Conservation (phyloP, 2,113 vertebrate genomes). For the Amphilophus citrinellus region DNA sequence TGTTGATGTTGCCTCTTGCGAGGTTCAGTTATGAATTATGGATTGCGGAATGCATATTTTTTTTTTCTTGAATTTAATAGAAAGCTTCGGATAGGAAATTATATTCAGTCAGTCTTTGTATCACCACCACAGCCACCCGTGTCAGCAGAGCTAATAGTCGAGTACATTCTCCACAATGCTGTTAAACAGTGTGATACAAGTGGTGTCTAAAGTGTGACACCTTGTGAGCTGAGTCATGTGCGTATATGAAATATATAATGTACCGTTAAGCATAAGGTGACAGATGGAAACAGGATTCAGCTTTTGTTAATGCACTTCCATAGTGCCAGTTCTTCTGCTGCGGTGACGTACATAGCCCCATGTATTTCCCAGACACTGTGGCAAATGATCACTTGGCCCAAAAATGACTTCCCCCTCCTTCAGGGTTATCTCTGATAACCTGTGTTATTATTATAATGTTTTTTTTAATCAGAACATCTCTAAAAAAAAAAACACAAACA, state of each 20-base stretch:
- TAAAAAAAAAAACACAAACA: not conserved
- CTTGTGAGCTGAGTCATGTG: slow-evolving; percentile 32
- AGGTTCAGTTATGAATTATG: slow-evolving; percentile 55
- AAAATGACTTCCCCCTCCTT: slow-evolving; percentile 54
- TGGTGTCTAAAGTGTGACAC: slow-evolving; percentile 28
- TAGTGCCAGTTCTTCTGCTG: slow-evolving; percentile 61
- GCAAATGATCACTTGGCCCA: slow-evolving; percentile 49
- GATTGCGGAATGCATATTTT: slow-evolving; percentile 40
- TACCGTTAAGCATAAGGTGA: slow-evolving; percentile 48
- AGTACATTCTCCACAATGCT: slow-evolving; percentile 16
- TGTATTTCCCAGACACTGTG: slow-evolving; percentile 65
- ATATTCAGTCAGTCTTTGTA: slow-evolving; percentile 34
- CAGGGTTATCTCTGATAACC: slow-evolving; percentile 15
- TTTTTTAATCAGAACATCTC: not conserved
- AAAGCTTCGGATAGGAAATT: slow-evolving; percentile 46
- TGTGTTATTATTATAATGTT: not conserved
- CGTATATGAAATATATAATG: slow-evolving; percentile 37
- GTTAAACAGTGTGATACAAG: slow-evolving; percentile 31
- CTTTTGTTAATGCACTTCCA: slow-evolving; percentile 34
- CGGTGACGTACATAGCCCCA: slow-evolving; percentile 69
- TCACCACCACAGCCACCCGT: not conserved
- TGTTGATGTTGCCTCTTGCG: slow-evolving; percentile 54
- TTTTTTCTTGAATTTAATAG: slow-evolving; percentile 39
- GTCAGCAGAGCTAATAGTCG: slow-evolving; percentile 5
- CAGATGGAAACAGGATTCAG: slow-evolving; percentile 71